Evolutionary conservation across 2,797 vertebrate species (phyloP).

Genomic region (Malurus splendens): DNA sequence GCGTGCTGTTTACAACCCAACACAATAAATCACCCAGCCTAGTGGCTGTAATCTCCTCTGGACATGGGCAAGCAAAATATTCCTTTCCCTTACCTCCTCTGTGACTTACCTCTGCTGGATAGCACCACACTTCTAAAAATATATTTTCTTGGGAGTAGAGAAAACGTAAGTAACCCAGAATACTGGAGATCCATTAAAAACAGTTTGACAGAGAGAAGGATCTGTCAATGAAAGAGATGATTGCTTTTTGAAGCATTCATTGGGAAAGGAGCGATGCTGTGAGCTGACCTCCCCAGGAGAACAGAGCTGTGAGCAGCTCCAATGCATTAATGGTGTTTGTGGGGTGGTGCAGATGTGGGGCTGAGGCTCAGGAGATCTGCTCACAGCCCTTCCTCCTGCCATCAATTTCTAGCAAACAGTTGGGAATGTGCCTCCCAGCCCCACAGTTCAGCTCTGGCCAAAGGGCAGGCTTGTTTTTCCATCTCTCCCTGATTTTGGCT

Average conservation of each 20-base stretch:
- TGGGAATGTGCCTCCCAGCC: neutral
- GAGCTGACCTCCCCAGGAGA: neutral
- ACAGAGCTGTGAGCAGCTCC: neutral
- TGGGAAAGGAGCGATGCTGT: neutral
- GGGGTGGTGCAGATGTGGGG: neutral
- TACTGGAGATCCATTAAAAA: neutral
- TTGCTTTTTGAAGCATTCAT: neutral
- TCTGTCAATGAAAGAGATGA: neutral
- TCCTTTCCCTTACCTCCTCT: neutral
- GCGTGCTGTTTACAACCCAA: neutral
- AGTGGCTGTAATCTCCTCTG: neutral
- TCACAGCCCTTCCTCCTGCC: neutral
- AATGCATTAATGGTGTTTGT: accelerated
- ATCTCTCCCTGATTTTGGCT: neutral
- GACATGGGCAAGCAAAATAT: neutral
- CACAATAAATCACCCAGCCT: neutral
- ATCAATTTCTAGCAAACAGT: neutral
- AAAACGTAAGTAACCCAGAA: neutral
- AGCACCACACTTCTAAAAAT: neutral
- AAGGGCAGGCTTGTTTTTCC: neutral
- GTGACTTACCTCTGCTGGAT: neutral
- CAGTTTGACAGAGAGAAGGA: neutral
- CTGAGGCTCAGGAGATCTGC: neutral
- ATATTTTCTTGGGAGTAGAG: neutral
- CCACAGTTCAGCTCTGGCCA: neutral